Evolutionary conservation across 2,888 invertebrate genomes (phyloP).

Genomic region (Orthonychiurus folsomi): DNA sequence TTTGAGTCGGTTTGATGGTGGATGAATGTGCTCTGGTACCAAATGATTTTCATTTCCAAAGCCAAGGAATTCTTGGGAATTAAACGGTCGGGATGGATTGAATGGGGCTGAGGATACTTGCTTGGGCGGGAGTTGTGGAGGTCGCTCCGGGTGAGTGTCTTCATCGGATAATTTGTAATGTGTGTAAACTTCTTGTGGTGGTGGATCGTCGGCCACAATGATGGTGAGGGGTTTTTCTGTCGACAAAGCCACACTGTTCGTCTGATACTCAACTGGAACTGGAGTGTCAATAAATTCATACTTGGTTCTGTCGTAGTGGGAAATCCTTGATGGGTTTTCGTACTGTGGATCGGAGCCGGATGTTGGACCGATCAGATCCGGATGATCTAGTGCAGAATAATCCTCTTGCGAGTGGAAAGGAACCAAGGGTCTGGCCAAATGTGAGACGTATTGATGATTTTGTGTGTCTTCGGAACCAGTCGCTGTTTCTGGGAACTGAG

Average conservation of each 20-base stretch:
- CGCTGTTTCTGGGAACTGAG: neutral
- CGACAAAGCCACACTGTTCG: too few relatives aligned
- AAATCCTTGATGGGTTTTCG: neutral
- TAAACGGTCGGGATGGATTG: neutral
- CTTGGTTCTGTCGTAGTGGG: conserved; percentile 19
- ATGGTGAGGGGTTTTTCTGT: too few relatives aligned
- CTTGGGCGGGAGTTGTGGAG: neutral
- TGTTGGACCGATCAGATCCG: neutral
- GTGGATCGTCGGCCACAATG: too few relatives aligned
- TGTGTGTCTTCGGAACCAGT: neutral
- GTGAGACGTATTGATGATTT: neutral
- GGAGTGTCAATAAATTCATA: conserved; percentile 3
- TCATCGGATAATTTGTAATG: too few relatives aligned
- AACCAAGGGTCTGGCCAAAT: neutral
- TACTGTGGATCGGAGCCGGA: conserved; percentile 1
- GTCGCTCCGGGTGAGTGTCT: neutral
- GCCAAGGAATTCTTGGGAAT: conserved; percentile 8
- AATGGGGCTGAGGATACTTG: neutral
- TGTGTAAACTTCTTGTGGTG: too few relatives aligned
- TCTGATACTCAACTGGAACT: conserved; percentile 4
- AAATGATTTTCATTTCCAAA: conserved; percentile 9
- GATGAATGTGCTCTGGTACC: neutral
- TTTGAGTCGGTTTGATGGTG: neutral
- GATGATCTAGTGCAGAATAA: neutral
- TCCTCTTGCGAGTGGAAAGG: neutral